These are phyloP conservation scores for Steatornis caripensis DNA, from an alignment of 2,113 vertebrate genomes.

Conservation along the genomic window DNA sequence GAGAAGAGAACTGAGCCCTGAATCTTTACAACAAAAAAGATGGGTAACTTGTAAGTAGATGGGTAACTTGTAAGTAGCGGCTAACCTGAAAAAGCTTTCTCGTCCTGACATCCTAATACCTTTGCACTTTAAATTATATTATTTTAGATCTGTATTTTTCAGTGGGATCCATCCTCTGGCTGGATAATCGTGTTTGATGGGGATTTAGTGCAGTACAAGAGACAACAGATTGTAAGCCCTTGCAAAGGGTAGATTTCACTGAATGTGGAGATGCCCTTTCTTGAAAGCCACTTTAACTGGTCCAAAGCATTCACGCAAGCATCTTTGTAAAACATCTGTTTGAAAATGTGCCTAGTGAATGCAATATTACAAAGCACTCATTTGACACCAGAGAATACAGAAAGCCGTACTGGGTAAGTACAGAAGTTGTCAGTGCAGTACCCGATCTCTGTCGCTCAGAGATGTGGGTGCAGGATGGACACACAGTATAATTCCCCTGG, in stretches of 20 bases:
- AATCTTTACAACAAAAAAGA: not conserved
- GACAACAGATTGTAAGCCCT: not conserved
- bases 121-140: not conserved
- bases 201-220: not conserved
- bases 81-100: not conserved
- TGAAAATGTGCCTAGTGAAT: not conserved
- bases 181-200: not conserved
- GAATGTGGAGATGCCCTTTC: not conserved
- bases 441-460: accelerated
- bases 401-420: not conserved
- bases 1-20: not conserved
- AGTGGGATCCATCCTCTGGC: not conserved
- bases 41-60: not conserved
- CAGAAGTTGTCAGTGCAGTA: not conserved
- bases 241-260: not conserved
- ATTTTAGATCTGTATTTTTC: not conserved
- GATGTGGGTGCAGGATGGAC: not conserved
- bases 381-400: not conserved
- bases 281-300: not conserved
- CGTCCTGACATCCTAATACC: not conserved
- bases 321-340: not conserved
- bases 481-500: not conserved
- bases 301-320: not conserved
- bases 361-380: not conserved
- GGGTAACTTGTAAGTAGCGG: not conserved